Evolutionary conservation across 1,140 invertebrate species (phyloP), one percentile per base, ranked within the genome.

Genomic region (Tribolium castaneum): DNA sequence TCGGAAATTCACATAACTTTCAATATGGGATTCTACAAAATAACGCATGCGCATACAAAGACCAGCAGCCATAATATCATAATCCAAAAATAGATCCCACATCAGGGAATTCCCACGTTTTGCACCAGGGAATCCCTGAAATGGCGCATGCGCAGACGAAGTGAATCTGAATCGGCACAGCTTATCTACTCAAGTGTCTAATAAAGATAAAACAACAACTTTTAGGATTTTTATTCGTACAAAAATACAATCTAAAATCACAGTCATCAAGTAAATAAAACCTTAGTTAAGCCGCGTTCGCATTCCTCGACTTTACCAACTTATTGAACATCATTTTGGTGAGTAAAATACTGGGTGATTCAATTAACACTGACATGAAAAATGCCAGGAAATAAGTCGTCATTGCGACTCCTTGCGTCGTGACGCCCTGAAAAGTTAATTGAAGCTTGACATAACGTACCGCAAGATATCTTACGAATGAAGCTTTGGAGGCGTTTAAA

Each of bases 321-420:
- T 74, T 73, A n/a, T 76, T 70, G 9, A 79, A 59, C 6, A 77
- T 10, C 66, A 84, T 49, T 78, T 84, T 85, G 3, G 79, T 82
- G 9, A 85, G 35, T 4, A 78, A 70, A 39, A 82, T 82, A 75
- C 83, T 84, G 3, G 83, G 84, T n/a, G 81, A 77, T 76, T 85
- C 84, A 75, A 84, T 80, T 2, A 84, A 35, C 19, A 83, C 13
- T 2, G 78, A 78, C 56, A 81, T 71, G 7, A 78, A 35, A 34
- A 81, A 82, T 6, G 82, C 78, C 1, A 82, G 14, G 50, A 81
- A 59, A 35, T 83, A 83, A 6, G 80, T 81, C 7, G 70, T 14
- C 59, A 66, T 66, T 5, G 30, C 59, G 3, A 66, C 30, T 34
- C 81, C 83, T 10, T 59, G 56, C n/a, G 77, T 62, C 6, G 62